phyloP scores from a whole-genome alignment of 1,140 invertebrate species.

The Heliconius eleuchia region DNA sequence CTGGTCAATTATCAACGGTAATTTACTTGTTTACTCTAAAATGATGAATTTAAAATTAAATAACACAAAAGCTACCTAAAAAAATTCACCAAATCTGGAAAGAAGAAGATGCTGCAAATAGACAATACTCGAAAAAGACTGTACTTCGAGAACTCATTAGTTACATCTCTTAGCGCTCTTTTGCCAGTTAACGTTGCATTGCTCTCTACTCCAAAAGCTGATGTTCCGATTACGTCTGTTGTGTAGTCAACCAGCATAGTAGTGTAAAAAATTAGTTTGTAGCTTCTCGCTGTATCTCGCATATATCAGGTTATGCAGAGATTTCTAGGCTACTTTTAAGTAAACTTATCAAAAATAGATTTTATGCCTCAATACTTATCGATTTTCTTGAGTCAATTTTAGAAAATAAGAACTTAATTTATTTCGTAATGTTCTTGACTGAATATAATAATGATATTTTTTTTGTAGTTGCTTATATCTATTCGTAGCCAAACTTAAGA shows the following conservation, averaged over 20 bases:
- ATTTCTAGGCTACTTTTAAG: too few relatives aligned
- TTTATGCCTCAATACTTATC: too few relatives aligned
- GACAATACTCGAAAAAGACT: constrained; percentile 40
- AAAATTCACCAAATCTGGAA: constrained; percentile 34
- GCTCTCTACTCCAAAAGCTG: constrained; percentile 39
- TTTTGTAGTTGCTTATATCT: too few relatives aligned
- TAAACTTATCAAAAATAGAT: too few relatives aligned
- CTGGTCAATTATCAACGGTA: too few relatives aligned
- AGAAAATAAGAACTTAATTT: too few relatives aligned
- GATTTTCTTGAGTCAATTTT: too few relatives aligned
- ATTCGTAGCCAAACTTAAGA: too few relatives aligned
- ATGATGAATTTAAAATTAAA: not conserved
- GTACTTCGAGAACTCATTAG: constrained; percentile 49
- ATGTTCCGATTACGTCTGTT: constrained; percentile 82
- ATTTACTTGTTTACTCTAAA: not conserved
- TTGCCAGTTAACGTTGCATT: constrained; percentile 47
- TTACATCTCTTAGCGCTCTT: constrained; percentile 47
- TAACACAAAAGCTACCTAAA: constrained; percentile 23
- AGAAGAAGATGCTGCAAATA: constrained; percentile 39
- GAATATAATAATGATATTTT: too few relatives aligned
- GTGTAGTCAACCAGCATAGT: constrained; percentile 71
- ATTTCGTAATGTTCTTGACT: too few relatives aligned
- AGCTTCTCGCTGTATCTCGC: too few relatives aligned
- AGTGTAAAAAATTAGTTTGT: not conserved
- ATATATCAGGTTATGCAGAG: too few relatives aligned